Evolutionary conservation across 1,140 invertebrate genomes (phyloP).

Genomic region (Rhopalosiphum padi): DNA sequence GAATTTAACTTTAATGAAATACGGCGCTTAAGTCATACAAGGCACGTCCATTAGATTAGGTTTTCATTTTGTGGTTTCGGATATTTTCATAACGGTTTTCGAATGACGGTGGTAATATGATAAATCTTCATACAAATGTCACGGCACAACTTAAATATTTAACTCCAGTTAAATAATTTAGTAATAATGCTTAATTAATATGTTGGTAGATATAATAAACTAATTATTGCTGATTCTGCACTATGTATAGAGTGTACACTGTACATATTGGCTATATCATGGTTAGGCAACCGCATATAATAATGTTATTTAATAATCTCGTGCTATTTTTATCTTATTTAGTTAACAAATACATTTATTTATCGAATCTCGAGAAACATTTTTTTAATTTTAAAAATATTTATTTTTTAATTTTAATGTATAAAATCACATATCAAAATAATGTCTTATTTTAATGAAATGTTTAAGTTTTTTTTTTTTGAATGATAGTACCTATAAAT

Average conservation of each 20-base stretch:
- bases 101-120: background rate
- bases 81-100: background rate
- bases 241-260: background rate
- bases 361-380: background rate
- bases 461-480: background rate
- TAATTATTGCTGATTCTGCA: background rate
- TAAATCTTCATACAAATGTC: background rate
- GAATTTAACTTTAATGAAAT: conserved; percentile 15
- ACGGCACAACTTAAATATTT: background rate
- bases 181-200: background rate
- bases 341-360: background rate
- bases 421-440: background rate
- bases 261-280: background rate
- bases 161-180: background rate
- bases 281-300: background rate
- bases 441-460: background rate
- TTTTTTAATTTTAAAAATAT: background rate
- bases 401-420: background rate
- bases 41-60: background rate
- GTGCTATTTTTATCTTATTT: background rate
- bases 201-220: background rate
- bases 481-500: background rate
- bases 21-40: background rate
- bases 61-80: background rate
- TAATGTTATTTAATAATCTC: background rate